A percentile compares a stretch with the other conserved stretches of the same genome.
These are phyloP conservation scores for Edolisoma coerulescens DNA, from an alignment of 2,113 vertebrate species.

Conservation along the genomic window DNA sequence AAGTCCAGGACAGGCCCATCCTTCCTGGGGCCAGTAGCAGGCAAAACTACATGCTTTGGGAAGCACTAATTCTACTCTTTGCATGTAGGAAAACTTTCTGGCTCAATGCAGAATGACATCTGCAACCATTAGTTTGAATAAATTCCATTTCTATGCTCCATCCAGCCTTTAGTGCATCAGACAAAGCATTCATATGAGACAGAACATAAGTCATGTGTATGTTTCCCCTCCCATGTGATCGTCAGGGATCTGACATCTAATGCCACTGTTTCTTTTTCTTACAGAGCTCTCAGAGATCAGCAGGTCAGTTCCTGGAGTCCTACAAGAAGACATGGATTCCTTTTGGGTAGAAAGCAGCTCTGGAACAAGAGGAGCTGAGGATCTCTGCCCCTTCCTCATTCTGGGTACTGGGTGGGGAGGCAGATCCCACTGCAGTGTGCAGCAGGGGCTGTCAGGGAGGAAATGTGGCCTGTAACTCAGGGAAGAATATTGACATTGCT, in stretches of 20 bases:
- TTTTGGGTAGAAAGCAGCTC: neutral
- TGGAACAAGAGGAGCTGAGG: neutral
- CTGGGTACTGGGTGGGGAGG: neutral
- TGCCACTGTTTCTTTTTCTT: neutral
- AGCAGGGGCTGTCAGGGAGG: neutral
- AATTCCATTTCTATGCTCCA: conserved; percentile 47
- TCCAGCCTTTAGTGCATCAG: conserved; percentile 33
- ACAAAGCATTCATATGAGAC: conserved; percentile 42
- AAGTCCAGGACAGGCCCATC: neutral
- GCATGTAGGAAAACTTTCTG: conserved; percentile 2
- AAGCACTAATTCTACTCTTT: neutral
- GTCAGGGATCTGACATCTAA: neutral
- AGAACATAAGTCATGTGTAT: conserved; percentile 38
- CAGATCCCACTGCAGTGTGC: fast-evolving
- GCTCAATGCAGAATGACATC: conserved; percentile 40
- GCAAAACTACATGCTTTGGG: neutral
- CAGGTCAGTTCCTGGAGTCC: neutral
- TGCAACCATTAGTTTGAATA: conserved; percentile 57
- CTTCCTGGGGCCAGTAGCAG: conserved; percentile 22
- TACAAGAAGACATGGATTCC: neutral
- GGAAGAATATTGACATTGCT: neutral
- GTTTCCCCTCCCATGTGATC: neutral
- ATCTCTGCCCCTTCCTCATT: neutral
- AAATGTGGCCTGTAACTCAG: fast-evolving
- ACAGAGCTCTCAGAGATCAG: neutral